These are phyloP conservation scores for Hoplodrina ambigua DNA, from an alignment of 2,888 invertebrate species.

Conservation along the genomic window DNA sequence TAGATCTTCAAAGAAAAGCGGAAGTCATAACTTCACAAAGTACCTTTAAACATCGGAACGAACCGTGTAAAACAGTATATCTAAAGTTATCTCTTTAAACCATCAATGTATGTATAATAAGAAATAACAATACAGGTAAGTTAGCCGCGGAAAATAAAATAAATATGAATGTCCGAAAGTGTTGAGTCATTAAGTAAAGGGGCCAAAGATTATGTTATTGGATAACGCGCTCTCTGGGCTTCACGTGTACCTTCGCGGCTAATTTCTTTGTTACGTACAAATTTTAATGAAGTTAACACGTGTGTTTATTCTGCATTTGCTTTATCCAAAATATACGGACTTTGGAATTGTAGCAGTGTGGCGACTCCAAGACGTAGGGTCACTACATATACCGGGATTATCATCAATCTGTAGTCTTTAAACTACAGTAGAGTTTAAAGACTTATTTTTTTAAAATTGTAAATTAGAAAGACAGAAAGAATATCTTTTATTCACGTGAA, in stretches of 20 bases:
- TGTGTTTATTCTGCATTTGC: background rate
- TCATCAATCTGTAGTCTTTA: too few relatives aligned
- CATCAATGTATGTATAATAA: conserved; percentile 41
- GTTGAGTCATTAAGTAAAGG: conserved; percentile 52
- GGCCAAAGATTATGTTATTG: conserved; percentile 50
- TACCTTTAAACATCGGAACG: background rate
- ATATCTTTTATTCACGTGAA: too few relatives aligned
- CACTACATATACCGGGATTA: too few relatives aligned
- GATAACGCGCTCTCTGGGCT: conserved; percentile 44
- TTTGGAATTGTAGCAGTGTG: background rate
- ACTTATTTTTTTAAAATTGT: too few relatives aligned
- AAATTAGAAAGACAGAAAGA: too few relatives aligned
- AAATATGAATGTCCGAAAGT: conserved; percentile 54
- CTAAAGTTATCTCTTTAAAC: conserved; percentile 13
- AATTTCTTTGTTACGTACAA: conserved; percentile 41
- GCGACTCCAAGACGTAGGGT: too few relatives aligned
- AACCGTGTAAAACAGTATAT: background rate
- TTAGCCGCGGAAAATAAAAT: conserved; percentile 42
- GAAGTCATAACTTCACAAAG: conserved; percentile 2
- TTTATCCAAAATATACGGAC: background rate
- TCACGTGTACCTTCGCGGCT: conserved; percentile 2
- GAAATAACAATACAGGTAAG: conserved; percentile 39
- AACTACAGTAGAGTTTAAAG: too few relatives aligned
- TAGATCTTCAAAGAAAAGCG: conserved; percentile 1
- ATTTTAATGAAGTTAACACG: conserved; percentile 11